These are phyloP conservation scores for Magallana gigas DNA, from an alignment of 1,140 invertebrate genomes.

Conservation along the genomic window DNA sequence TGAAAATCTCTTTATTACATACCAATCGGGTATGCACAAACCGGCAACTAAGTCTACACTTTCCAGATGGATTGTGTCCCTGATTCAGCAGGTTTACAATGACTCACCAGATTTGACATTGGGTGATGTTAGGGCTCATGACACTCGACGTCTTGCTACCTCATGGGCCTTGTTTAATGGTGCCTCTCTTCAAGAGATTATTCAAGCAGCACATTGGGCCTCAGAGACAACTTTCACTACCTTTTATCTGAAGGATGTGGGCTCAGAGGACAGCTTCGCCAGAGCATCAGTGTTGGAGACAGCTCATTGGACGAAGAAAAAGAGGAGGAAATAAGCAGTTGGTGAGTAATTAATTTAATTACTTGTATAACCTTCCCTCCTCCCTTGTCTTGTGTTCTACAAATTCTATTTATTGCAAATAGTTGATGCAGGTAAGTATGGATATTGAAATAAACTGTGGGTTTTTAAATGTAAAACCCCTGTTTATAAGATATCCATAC, in stretches of 20 bases:
- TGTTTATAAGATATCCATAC: too few relatives aligned
- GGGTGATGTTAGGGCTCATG: conserved; percentile 19
- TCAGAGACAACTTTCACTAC: background rate
- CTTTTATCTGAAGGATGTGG: conserved; percentile 27
- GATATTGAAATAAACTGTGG: too few relatives aligned
- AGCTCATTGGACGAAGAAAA: background rate
- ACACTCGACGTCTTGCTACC: background rate
- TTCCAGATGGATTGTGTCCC: conserved; percentile 33
- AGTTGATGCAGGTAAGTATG: too few relatives aligned
- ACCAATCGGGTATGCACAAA: background rate
- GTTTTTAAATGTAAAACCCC: too few relatives aligned
- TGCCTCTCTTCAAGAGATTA: conserved; percentile 17
- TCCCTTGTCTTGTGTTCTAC: background rate
- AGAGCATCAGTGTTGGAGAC: background rate
- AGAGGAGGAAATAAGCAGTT: background rate
- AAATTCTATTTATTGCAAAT: too few relatives aligned
- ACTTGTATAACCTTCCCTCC: background rate
- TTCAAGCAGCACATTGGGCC: background rate
- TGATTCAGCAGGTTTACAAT: background rate
- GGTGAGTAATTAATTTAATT: background rate
- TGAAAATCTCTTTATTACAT: conserved; percentile 3
- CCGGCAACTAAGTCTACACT: background rate
- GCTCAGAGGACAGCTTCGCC: background rate
- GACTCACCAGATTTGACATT: background rate
- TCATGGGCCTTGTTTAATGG: conserved; percentile 32